Evolutionary conservation across 2,113 vertebrate species (phyloP).

Genomic region (Andinoacara biseriatus): DNA sequence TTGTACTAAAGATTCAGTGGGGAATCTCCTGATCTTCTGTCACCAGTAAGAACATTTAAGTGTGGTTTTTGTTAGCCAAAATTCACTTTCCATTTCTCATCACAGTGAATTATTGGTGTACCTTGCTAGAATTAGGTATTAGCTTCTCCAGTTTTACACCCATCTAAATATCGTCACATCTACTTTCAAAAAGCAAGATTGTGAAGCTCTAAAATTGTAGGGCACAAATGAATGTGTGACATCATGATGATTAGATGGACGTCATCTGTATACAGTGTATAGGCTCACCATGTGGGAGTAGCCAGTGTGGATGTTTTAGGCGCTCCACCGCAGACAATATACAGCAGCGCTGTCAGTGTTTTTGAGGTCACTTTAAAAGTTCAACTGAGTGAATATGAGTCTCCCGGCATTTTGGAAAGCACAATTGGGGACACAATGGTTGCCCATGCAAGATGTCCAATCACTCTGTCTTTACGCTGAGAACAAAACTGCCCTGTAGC

Average conservation of each 20-base stretch:
- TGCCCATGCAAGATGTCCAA: neutral
- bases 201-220: neutral
- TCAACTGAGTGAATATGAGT: constrained; percentile 10
- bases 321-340: neutral
- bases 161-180: too few relatives aligned
- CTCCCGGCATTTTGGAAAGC: constrained; percentile 42
- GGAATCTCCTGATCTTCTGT: too few relatives aligned
- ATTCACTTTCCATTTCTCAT: too few relatives aligned
- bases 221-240: neutral
- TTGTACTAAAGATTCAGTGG: too few relatives aligned
- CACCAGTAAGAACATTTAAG: too few relatives aligned
- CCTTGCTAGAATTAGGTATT: too few relatives aligned
- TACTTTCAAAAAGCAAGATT: neutral
- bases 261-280: neutral
- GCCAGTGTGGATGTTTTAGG: neutral
- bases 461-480: constrained; percentile 7
- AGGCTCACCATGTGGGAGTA: neutral
- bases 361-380: constrained; percentile 34
- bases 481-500: constrained; percentile 40
- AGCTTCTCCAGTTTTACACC: too few relatives aligned
- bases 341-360: neutral
- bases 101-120: too few relatives aligned
- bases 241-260: neutral
- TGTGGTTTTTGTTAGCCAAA: too few relatives aligned
- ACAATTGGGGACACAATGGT: constrained; percentile 43